Evolutionary conservation across 2,113 vertebrate species (phyloP).

Genomic region (Hemicordylus capensis): DNA sequence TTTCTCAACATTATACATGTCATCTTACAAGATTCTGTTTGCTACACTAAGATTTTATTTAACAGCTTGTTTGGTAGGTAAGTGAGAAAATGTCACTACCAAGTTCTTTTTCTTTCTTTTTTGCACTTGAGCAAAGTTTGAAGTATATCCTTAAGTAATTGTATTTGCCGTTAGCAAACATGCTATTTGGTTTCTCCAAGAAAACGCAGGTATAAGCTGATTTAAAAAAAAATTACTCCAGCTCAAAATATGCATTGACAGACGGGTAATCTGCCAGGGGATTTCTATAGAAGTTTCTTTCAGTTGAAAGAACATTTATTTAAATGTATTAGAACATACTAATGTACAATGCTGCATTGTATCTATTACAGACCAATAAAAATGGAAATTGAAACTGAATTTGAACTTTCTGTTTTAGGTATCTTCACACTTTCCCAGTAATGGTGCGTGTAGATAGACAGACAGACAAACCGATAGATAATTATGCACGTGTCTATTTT

Average conservation of each 20-base stretch:
- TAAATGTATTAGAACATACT: conserved; percentile 48
- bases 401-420: neutral
- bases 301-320: conserved; percentile 57
- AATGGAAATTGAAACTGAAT: neutral
- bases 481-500: neutral
- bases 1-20: conserved; percentile 19
- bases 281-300: conserved; percentile 52
- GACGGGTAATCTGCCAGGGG: conserved; percentile 48
- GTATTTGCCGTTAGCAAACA: conserved; percentile 66
- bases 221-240: conserved; percentile 45
- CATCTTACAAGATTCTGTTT: conserved; percentile 22
- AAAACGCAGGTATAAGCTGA: conserved; percentile 48
- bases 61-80: conserved; percentile 39
- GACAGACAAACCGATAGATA: too few relatives aligned
- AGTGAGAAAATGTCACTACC: conserved; percentile 44
- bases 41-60: conserved; percentile 24
- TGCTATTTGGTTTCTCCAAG: conserved; percentile 55
- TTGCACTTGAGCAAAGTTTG: conserved; percentile 44
- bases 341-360: conserved; percentile 1
- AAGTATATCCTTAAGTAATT: conserved; percentile 48
- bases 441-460: neutral
- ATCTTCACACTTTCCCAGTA: neutral
- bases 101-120: conserved; percentile 40
- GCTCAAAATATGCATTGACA: conserved; percentile 42
- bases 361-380: neutral